Conservation (phyloP, 1,140 invertebrate species). For the Trypoxylus dichotomus region DNA sequence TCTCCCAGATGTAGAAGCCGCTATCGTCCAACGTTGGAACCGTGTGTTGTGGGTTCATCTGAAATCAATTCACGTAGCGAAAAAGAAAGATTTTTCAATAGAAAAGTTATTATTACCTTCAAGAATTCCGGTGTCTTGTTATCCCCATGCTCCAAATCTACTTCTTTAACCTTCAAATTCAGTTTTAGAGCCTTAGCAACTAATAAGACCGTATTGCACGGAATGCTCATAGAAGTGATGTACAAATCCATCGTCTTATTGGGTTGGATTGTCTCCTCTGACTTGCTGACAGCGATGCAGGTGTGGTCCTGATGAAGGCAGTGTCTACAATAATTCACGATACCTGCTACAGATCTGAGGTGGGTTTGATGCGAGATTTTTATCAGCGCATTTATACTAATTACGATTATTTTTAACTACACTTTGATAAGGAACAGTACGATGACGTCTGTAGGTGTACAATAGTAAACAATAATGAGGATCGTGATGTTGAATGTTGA, state of each 20-base stretch:
- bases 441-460: too few relatives aligned
- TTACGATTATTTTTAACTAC: too few relatives aligned
- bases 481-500: too few relatives aligned
- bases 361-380: too few relatives aligned
- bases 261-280: neutral
- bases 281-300: neutral
- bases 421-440: too few relatives aligned
- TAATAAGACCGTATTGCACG: conserved; percentile 65
- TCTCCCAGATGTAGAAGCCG: conserved; percentile 68
- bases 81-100: neutral
- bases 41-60: conserved; percentile 72
- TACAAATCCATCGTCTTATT: conserved; percentile 56
- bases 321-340: neutral
- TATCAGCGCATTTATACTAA: too few relatives aligned
- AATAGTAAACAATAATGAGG: too few relatives aligned
- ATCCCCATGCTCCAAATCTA: conserved; percentile 68
- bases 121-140: conserved; percentile 70
- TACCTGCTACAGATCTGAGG: too few relatives aligned
- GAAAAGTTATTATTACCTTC: conserved; percentile 59
- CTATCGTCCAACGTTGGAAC: conserved; percentile 70
- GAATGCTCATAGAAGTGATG: conserved; percentile 59
- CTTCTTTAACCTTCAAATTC: conserved; percentile 66
- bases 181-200: conserved; percentile 67
- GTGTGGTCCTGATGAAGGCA: neutral
- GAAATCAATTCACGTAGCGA: conserved; percentile 33